Conservation (phyloP, 2,888 invertebrate genomes). For the Tethea ocularis region DNA sequence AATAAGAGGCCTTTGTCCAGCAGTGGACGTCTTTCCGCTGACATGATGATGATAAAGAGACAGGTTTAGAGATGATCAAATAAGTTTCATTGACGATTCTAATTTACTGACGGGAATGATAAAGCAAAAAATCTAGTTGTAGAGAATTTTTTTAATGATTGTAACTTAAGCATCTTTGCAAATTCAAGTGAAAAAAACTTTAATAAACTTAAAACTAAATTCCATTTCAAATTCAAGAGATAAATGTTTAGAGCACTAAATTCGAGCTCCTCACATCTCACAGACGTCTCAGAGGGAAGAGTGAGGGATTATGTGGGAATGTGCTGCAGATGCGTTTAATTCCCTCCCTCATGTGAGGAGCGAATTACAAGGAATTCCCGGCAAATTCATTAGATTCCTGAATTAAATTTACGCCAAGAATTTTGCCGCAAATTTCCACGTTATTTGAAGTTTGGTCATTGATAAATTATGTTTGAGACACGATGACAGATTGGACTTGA, state of each 20-base stretch:
- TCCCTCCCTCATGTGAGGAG: not conserved
- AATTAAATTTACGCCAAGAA: not conserved
- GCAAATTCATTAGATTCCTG: not conserved
- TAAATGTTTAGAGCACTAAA: not conserved
- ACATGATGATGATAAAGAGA: too few species aligned
- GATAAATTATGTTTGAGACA: not conserved
- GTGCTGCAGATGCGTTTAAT: slow-evolving; percentile 2
- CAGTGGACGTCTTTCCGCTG: too few species aligned
- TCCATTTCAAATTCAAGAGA: not conserved
- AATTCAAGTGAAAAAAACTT: too few species aligned
- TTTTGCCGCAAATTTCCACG: too few species aligned
- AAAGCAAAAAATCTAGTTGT: too few species aligned
- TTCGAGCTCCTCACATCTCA: not conserved
- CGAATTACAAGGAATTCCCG: not conserved
- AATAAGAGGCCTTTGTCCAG: too few species aligned
- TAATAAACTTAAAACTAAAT: too few species aligned
- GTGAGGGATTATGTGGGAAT: not conserved
- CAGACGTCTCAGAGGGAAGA: not conserved
- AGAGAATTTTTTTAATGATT: too few species aligned
- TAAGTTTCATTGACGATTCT: too few species aligned
- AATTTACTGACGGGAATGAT: too few species aligned
- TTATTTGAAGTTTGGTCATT: not conserved
- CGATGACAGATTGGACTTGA: not conserved
- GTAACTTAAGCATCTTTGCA: too few species aligned
- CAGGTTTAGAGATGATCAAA: too few species aligned